Evolutionary conservation across 2,797 vertebrate genomes (phyloP).

Genomic region (Cebuella pygmaea): DNA sequence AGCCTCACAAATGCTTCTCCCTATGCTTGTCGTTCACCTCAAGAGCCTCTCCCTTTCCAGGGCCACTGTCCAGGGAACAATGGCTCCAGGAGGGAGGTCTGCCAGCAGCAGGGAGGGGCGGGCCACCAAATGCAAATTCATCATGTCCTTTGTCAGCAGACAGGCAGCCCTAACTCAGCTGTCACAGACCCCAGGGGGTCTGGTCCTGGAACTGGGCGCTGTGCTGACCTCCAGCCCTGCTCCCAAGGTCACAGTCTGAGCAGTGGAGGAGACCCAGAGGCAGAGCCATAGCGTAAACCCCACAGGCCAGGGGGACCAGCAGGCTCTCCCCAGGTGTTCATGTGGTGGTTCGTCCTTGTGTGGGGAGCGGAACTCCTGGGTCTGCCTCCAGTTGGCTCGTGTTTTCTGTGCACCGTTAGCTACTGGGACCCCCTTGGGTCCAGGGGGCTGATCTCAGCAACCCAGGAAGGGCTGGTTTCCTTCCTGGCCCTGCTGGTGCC

Average conservation of each 20-base stretch:
- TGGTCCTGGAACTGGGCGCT: background rate
- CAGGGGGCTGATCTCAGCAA: background rate
- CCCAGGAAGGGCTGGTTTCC: background rate
- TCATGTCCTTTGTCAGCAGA: background rate
- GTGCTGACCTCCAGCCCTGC: background rate
- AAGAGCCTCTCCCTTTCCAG: background rate
- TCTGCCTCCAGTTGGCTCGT: background rate
- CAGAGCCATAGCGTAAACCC: background rate
- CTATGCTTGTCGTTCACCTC: background rate
- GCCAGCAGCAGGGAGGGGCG: background rate
- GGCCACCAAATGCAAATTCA: background rate
- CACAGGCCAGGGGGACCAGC: background rate
- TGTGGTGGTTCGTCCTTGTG: background rate
- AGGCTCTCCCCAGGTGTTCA: too few relatives aligned
- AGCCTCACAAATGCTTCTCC: background rate
- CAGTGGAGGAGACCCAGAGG: background rate
- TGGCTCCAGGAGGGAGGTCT: background rate
- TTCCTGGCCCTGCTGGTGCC: background rate
- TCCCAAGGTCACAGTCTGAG: background rate
- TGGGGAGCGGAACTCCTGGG: background rate
- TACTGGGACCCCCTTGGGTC: too few relatives aligned
- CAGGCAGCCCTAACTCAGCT: background rate
- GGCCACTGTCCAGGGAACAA: fast-evolving
- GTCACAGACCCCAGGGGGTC: background rate
- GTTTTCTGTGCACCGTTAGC: background rate